Evolutionary conservation across 2,113 vertebrate species (phyloP).

Genomic region (Python bivittatus): DNA sequence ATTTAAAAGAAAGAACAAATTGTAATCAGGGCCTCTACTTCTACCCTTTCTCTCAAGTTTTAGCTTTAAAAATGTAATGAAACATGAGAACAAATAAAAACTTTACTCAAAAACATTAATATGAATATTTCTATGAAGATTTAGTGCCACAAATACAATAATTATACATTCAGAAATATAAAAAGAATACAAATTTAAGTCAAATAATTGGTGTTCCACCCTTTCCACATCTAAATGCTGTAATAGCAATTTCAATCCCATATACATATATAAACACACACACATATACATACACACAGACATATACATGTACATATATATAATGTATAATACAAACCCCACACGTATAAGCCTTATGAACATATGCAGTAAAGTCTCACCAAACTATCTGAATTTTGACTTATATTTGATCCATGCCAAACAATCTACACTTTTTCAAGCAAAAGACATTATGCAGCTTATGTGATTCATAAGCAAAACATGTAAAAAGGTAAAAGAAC

Average conservation of each 20-base stretch:
- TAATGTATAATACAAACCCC: background rate
- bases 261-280: background rate
- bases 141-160: background rate
- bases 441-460: background rate
- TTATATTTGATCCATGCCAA: background rate
- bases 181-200: constrained; percentile 7
- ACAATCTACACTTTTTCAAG: background rate
- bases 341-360: background rate
- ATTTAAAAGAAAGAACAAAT: constrained; percentile 42
- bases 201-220: background rate
- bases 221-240: no score
- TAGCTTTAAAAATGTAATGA: constrained; percentile 30
- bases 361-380: background rate
- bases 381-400: background rate
- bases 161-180: background rate
- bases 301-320: no score
- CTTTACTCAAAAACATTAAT: constrained; percentile 37
- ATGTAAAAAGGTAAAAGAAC: background rate
- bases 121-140: background rate
- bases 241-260: no score
- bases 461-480: background rate
- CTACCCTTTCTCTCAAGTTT: constrained; percentile 29
- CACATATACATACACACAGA: no score
- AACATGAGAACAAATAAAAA: constrained; percentile 9
- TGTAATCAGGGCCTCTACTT: constrained; percentile 27